Evolutionary conservation across 2,888 invertebrate genomes (phyloP).

Genomic region (Scrobipalpa costella): DNA sequence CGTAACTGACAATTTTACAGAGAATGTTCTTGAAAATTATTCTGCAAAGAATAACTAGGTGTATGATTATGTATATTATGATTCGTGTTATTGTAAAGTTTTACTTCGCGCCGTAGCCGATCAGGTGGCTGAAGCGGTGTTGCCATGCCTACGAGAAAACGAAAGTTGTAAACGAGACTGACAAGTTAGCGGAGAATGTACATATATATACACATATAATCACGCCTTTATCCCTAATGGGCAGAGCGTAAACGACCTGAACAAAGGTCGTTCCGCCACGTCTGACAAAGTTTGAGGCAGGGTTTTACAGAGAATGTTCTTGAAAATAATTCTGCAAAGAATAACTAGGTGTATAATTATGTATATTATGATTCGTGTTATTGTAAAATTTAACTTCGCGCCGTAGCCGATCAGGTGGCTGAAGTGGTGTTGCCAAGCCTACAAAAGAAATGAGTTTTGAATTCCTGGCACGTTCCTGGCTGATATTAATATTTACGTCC

Average conservation of each 20-base stretch:
- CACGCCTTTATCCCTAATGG: too few relatives aligned
- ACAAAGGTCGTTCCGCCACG: too few relatives aligned
- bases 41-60: background rate
- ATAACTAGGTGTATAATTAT: too few relatives aligned
- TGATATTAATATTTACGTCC: too few relatives aligned
- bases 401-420: slow-evolving; percentile 99
- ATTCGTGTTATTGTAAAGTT: too few relatives aligned
- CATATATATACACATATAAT: too few relatives aligned
- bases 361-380: background rate
- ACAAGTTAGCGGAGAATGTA: too few relatives aligned
- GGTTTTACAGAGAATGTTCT: background rate
- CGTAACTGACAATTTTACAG: background rate
- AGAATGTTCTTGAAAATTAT: background rate
- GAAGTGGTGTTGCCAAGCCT: slow-evolving; percentile 98
- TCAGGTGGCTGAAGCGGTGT: slow-evolving; percentile 96
- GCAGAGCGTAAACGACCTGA: too few relatives aligned
- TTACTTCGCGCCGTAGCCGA: slow-evolving; percentile 99
- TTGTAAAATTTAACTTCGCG: slow-evolving; percentile 96
- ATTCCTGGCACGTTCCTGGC: too few relatives aligned
- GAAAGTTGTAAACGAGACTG: background rate
- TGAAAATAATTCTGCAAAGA: background rate
- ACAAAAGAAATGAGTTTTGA: too few relatives aligned
- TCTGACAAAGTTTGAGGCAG: too few relatives aligned
- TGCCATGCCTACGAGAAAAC: slow-evolving; percentile 91
- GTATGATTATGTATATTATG: background rate